A percentile compares a stretch with the other conserved stretches of the same genome.
Evolutionary conservation across 2,797 vertebrate genomes (phyloP).

Genomic region (Pseudochirops corinnae): DNA sequence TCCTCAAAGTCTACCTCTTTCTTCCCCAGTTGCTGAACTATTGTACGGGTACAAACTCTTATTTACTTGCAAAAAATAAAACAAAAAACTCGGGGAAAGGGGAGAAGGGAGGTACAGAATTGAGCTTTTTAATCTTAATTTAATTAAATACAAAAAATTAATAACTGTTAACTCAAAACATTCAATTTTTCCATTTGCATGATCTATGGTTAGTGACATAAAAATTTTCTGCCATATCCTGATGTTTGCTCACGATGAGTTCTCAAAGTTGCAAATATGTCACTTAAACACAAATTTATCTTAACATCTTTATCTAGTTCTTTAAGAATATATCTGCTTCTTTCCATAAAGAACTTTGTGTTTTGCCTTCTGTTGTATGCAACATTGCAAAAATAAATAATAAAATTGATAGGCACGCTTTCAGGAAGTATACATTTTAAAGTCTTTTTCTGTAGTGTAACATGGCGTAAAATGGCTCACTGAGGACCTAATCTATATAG

Average conservation of each 20-base stretch:
- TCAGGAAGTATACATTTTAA: constrained; percentile 62
- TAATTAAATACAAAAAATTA: constrained; percentile 47
- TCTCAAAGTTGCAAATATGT: constrained; percentile 58
- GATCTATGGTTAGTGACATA: constrained; percentile 44
- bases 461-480: constrained; percentile 33
- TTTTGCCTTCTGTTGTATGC: constrained; percentile 50
- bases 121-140: constrained; percentile 42
- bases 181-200: constrained; percentile 23
- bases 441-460: constrained; percentile 64
- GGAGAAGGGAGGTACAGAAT: constrained; percentile 60
- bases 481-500: constrained; percentile 36
- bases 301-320: constrained; percentile 62
- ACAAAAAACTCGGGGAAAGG: not conserved
- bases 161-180: constrained; percentile 51
- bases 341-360: constrained; percentile 63
- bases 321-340: constrained; percentile 58
- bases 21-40: constrained; percentile 20
- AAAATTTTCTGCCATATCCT: constrained; percentile 55
- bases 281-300: constrained; percentile 60
- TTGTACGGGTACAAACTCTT: constrained; percentile 54
- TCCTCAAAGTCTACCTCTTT: constrained; percentile 66
- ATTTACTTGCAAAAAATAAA: constrained; percentile 43
- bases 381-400: constrained; percentile 62
- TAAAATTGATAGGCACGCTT: constrained; percentile 57
- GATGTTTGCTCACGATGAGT: constrained; percentile 18